Evolutionary conservation across 2,113 vertebrate genomes (phyloP).

Genomic region (Podocnemis expansa): DNA sequence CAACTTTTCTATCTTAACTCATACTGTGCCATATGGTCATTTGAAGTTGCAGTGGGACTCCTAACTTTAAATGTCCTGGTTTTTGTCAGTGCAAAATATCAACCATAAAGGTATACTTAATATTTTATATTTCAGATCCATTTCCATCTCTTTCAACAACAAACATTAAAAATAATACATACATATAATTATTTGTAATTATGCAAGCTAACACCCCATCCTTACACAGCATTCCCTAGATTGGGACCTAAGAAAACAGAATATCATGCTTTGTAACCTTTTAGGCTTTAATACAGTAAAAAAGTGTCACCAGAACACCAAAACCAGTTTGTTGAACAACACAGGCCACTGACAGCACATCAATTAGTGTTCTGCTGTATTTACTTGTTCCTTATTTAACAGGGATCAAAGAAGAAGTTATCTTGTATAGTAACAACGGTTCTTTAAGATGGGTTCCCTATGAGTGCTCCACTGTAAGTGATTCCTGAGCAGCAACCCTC

Average conservation of each 20-base stretch:
- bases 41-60: constrained; percentile 41
- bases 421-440: too few relatives aligned
- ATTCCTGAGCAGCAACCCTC: too few relatives aligned
- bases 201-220: background rate
- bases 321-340: too few relatives aligned
- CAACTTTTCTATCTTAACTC: constrained; percentile 51
- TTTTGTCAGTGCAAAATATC: constrained; percentile 15
- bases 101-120: constrained; percentile 35
- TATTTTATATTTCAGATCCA: background rate
- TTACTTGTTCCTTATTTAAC: too few relatives aligned
- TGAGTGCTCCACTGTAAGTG: too few relatives aligned
- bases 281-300: background rate
- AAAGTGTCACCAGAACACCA: background rate
- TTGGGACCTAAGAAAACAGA: background rate
- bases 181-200: background rate
- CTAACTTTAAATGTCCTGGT: constrained; percentile 56
- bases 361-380: background rate
- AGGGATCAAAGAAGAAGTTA: too few relatives aligned
- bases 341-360: background rate
- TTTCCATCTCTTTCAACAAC: background rate
- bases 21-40: background rate
- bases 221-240: background rate
- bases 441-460: too few relatives aligned
- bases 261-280: background rate
- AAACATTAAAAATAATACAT: background rate